Base-by-base conservation (phyloP, 2,888 invertebrate genomes). In the Opisthograptis luteolata region DNA sequence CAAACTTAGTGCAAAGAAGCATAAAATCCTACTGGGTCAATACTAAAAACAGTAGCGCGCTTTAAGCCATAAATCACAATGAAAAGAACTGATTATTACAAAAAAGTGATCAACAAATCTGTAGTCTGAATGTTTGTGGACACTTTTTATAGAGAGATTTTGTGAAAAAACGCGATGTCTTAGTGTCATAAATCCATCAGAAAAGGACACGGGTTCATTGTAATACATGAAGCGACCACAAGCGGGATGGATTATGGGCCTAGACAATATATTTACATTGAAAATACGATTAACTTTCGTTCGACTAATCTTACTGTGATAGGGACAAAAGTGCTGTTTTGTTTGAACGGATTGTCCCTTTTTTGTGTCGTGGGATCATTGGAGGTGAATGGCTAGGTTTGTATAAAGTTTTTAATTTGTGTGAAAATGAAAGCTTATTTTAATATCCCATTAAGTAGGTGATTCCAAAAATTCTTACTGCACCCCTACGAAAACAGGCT, bases 271-370 rank as follows among this genome's bases (percentile, higher is more conserved):
- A 68, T 76, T 80, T 77, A 82, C 79, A 80, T 73, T 76, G 77
- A 70, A 81, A 84, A 86, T 84, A 81, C 79, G 82, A 83, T 86
- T 86, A 85, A 70, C 76, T 79, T 74, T 70, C 69, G 70, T 81
- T 73, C 51, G 67, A 71, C 67, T 72, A 70, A 73, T 66, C 70
- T 56, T 27, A 41, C 70, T 66, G 70, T 79, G 73, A 78, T 76
- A 71, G 67, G 9, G 73, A 81, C 77, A 77, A 75, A 64, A 58
- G 35, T 28, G 35, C 24, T 45, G 64, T 62, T 66, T 73, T 76
- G 73, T 73, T 76, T 74, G 66, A 67, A 68, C 62, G 54, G 60
- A 56, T 61, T 58, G 64, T 58, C 63, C 65, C 56, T 75, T 79
- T 76, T 78, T 77, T 76, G 70, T 63, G 53, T 48, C 65, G 61